Conservation (phyloP, 2,888 invertebrate species). For the Hanleya hanleyi region DNA sequence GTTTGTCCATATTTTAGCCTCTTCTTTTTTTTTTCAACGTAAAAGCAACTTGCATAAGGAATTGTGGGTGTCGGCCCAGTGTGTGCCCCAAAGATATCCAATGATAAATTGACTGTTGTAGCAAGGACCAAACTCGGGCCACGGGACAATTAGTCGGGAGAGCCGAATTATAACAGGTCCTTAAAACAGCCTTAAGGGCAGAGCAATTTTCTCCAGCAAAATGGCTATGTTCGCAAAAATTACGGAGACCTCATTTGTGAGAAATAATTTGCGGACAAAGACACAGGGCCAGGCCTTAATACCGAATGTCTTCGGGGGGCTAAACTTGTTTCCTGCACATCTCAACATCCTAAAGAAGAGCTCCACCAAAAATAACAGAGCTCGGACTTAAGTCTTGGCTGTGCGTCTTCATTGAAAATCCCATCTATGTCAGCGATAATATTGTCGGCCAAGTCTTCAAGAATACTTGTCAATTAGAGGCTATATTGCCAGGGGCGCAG, state of each 20-base stretch:
- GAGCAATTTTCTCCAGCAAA: conserved; percentile 1
- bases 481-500: not conserved
- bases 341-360: too few relatives aligned
- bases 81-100: too few relatives aligned
- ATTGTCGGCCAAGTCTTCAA: not conserved
- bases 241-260: not conserved
- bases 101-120: too few relatives aligned
- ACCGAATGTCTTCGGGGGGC: not conserved
- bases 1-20: too few relatives aligned
- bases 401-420: not conserved
- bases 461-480: not conserved
- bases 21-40: too few relatives aligned
- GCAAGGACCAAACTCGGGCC: too few relatives aligned
- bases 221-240: conserved; percentile 5
- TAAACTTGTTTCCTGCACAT: not conserved
- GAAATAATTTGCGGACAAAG: conserved; percentile 5
- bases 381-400: too few relatives aligned
- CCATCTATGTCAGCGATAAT: not conserved
- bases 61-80: too few relatives aligned
- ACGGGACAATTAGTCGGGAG: too few relatives aligned
- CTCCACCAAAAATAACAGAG: too few relatives aligned
- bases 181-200: not conserved
- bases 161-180: too few relatives aligned
- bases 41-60: too few relatives aligned
- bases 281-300: not conserved